These are phyloP conservation scores for Protomyctophum bolini DNA, from an alignment of 2,113 vertebrate genomes.

Conservation along the genomic window DNA sequence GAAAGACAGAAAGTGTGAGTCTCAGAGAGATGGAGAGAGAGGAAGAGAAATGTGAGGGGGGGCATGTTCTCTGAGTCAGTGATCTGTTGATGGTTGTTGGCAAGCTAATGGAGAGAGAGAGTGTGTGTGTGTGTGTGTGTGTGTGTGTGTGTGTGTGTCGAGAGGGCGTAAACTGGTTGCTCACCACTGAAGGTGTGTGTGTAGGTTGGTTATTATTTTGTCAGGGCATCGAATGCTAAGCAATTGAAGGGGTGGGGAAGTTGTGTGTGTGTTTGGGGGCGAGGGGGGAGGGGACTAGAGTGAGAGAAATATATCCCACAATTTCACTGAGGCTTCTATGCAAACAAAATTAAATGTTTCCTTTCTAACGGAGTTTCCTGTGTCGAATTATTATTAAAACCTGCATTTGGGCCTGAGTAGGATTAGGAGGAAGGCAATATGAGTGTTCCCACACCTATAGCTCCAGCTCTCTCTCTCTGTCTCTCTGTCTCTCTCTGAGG, in stretches of 20 bases:
- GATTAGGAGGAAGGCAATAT: not conserved
- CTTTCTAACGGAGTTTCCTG: constrained; percentile 81
- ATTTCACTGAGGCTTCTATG: constrained; percentile 52
- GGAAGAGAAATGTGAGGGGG: not conserved
- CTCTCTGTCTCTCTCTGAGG: constrained; percentile 45
- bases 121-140: too few species aligned
- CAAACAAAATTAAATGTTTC: constrained; percentile 68
- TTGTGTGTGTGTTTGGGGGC: constrained; percentile 13
- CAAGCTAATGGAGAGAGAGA: not conserved
- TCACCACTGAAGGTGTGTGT: not conserved
- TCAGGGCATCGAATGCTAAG: not conserved
- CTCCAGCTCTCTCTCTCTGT: constrained; percentile 19
- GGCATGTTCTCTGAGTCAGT: not conserved
- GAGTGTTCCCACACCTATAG: constrained; percentile 37
- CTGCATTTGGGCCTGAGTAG: constrained; percentile 31
- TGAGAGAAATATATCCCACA: constrained; percentile 37
- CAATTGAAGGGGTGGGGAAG: not conserved
- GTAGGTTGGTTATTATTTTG: constrained; percentile 12
- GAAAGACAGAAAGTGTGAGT: constrained; percentile 2
- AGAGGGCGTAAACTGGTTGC: not conserved
- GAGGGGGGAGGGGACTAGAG: not conserved
- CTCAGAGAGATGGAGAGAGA: not conserved
- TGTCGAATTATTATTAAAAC: constrained; percentile 71
- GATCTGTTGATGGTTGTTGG: constrained; percentile 5
- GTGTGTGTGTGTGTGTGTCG: too few species aligned